phyloP scores from a whole-genome alignment of 2,888 invertebrate species.

The Aelia acuminata region DNA sequence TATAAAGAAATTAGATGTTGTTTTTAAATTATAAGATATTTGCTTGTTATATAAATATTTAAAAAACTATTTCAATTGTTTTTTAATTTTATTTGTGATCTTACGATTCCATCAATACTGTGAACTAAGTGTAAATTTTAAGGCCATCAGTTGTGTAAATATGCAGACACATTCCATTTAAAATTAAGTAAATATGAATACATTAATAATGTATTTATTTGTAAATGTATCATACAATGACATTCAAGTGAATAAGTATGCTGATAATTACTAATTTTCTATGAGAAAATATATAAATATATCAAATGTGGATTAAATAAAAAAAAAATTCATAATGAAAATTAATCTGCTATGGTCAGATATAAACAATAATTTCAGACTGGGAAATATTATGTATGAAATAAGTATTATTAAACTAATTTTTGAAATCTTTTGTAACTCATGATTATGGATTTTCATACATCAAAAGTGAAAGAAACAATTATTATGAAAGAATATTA shows the following conservation, averaged over 20 bases:
- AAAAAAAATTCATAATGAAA: background rate
- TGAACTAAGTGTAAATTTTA: slow-evolving; percentile 47
- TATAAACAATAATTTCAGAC: slow-evolving; percentile 16
- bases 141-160: slow-evolving; percentile 45
- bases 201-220: slow-evolving; percentile 42
- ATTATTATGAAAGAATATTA: slow-evolving; percentile 52
- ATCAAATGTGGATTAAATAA: background rate
- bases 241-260: background rate
- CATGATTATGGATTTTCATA: background rate
- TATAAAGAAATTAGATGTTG: slow-evolving; percentile 53
- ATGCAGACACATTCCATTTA: slow-evolving; percentile 42
- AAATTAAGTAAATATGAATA: slow-evolving; percentile 6
- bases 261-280: slow-evolving; percentile 32
- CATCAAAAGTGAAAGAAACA: slow-evolving; percentile 44
- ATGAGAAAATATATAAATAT: background rate
- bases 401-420: slow-evolving; percentile 10
- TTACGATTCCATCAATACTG: slow-evolving; percentile 3
- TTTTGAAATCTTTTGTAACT: slow-evolving; percentile 14
- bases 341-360: background rate
- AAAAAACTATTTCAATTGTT: slow-evolving; percentile 39
- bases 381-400: background rate
- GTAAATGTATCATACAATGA: slow-evolving; percentile 9
- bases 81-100: slow-evolving; percentile 45
- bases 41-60: slow-evolving; percentile 45
- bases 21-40: slow-evolving; percentile 43